These are phyloP conservation scores for Gonioctena quinquepunctata DNA, from an alignment of 1,140 invertebrate species.

Conservation along the genomic window DNA sequence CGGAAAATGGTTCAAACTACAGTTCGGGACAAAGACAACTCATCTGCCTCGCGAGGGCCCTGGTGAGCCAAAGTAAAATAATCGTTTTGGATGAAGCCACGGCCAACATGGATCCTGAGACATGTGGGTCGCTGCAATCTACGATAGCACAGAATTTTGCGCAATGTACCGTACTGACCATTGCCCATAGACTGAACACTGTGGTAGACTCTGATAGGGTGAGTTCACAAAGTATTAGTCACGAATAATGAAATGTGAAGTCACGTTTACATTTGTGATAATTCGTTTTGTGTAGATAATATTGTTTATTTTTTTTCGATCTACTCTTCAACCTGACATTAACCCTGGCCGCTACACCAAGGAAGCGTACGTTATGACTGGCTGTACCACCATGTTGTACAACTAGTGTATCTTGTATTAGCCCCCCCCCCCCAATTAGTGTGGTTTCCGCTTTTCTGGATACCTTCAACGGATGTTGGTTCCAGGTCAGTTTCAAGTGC, in stretches of 20 bases:
- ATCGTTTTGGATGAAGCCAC: slow-evolving; percentile 79
- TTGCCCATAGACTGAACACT: slow-evolving; percentile 80
- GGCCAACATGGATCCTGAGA: slow-evolving; percentile 73
- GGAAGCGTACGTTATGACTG: too few species aligned
- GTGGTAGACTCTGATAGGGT: slow-evolving; percentile 79
- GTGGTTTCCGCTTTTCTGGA: too few species aligned
- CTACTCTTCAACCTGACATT: fast-evolving
- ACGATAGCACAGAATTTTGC: slow-evolving; percentile 71
- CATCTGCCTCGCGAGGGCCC: slow-evolving; percentile 75
- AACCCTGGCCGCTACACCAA: too few species aligned
- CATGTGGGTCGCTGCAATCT: slow-evolving; percentile 68
- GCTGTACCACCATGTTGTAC: too few species aligned
- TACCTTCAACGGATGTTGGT: too few species aligned
- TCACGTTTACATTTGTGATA: too few species aligned
- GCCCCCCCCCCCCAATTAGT: too few species aligned
- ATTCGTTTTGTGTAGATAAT: too few species aligned
- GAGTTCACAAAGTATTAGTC: too few species aligned
- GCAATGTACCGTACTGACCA: slow-evolving; percentile 77
- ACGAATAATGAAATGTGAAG: too few species aligned
- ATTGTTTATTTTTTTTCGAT: background rate
- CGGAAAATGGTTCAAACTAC: slow-evolving; percentile 76
- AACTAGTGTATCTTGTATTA: too few species aligned
- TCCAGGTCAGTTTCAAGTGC: too few species aligned
- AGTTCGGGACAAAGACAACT: slow-evolving; percentile 80
- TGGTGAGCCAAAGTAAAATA: slow-evolving; percentile 74